A percentile compares a stretch with the other conserved stretches of the same genome.
phyloP scores from a whole-genome alignment of 2,888 invertebrate genomes.

The Lissonota sp. region DNA sequence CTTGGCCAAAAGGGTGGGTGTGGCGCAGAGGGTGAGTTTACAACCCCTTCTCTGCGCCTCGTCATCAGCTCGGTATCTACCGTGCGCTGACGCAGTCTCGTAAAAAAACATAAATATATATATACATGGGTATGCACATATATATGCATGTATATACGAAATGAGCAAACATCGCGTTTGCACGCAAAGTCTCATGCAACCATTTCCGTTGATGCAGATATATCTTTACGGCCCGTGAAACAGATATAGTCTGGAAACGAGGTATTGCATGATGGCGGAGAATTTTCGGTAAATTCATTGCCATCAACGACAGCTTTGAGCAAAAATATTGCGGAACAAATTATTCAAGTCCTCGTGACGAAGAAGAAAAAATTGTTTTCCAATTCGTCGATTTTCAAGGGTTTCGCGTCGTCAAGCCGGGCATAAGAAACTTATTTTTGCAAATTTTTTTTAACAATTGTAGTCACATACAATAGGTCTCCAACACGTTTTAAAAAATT shows the following conservation, averaged over 20 bases:
- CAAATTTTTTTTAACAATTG: no score
- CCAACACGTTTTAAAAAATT: no score
- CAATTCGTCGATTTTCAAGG: no score
- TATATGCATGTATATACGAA: background rate
- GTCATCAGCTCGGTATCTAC: conserved; percentile 24
- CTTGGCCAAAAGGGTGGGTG: conserved; percentile 59
- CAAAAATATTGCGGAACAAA: conserved; percentile 13
- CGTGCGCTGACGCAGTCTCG: conserved; percentile 45
- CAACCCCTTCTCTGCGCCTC: conserved; percentile 15
- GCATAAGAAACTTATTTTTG: no score
- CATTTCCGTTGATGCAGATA: conserved; percentile 42
- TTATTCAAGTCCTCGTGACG: conserved; percentile 34
- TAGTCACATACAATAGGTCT: no score
- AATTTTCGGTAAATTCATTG: conserved; percentile 21
- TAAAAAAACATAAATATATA: conserved; percentile 30
- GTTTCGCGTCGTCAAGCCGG: no score
- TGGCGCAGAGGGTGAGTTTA: conserved; percentile 42
- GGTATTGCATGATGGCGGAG: background rate
- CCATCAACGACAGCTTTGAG: background rate
- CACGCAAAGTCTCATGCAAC: conserved; percentile 58
- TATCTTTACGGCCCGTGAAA: background rate
- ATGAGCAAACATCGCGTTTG: conserved; percentile 62
- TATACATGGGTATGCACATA: no score
- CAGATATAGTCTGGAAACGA: background rate
- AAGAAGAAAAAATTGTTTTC: background rate